phyloP scores from a whole-genome alignment of 2,113 vertebrate species.

The Acanthochromis polyacanthus region DNA sequence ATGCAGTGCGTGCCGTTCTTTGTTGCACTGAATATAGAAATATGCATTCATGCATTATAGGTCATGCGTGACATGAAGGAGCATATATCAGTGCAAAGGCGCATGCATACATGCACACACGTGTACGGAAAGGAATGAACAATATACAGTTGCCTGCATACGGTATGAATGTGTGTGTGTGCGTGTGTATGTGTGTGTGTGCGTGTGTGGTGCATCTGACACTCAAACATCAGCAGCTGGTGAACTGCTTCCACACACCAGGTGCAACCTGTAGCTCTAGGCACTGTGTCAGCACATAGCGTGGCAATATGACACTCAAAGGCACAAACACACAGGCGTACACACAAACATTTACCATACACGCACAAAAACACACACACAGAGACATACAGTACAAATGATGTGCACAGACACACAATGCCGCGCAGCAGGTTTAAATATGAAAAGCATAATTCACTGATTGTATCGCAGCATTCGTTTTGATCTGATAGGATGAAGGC shows the following conservation, averaged over 20 bases:
- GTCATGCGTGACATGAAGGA: slow-evolving; percentile 31
- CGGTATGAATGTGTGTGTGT: slow-evolving; percentile 41
- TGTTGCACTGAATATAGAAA: slow-evolving; percentile 24
- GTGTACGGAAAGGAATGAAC: slow-evolving; percentile 66
- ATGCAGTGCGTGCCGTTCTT: neutral
- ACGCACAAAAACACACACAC: slow-evolving; percentile 8
- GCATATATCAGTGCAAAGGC: slow-evolving; percentile 44
- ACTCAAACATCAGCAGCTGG: slow-evolving; percentile 83
- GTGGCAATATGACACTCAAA: slow-evolving; percentile 78
- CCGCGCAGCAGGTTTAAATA: slow-evolving; percentile 31
- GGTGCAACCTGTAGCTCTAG: slow-evolving; percentile 81
- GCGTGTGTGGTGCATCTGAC: slow-evolving; percentile 54
- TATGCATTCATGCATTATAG: slow-evolving; percentile 27
- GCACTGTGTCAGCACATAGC: slow-evolving; percentile 83
- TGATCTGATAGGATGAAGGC: slow-evolving; percentile 37
- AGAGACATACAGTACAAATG: neutral
- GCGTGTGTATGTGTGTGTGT: neutral
- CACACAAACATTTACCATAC: slow-evolving; percentile 28
- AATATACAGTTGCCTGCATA: slow-evolving; percentile 56
- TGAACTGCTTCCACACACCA: slow-evolving; percentile 80
- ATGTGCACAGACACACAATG: neutral
- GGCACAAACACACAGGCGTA: slow-evolving; percentile 48
- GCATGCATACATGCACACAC: slow-evolving; percentile 40
- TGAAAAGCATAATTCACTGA: slow-evolving; percentile 55
- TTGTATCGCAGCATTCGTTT: slow-evolving; percentile 26